Evolutionary conservation across 2,113 vertebrate genomes (phyloP), one percentile per base, ranked within the genome.

Genomic region (Albula glossodonta): DNA sequence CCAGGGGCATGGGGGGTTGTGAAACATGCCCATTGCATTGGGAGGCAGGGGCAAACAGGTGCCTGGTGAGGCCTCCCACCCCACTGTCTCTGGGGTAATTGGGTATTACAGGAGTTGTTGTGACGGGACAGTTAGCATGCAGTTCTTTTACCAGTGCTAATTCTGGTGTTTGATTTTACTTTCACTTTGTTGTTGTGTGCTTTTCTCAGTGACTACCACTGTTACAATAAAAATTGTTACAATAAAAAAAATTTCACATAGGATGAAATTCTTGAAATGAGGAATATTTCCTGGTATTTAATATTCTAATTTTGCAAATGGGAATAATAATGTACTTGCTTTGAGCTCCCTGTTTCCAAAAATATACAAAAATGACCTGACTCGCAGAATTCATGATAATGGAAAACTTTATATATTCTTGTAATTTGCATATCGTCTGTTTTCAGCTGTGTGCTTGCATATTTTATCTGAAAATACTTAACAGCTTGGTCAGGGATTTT

Each of bases 1-100:
- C 49, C 52, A n/a, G 88, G 88, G 83, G 87, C 80, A 0, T 50
- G 91, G 94, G 96, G 89, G 93, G 87, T 94, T 94, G 96, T 95
- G 91, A 89, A 93, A 95, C 92, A 94, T 89, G 80, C 89, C 94
- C 92, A 87, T 91, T 87, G 88, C 93, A 93, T 84, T 89, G 83
- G 90, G 5, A 88, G 89, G 91, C 80, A 87, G 80, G 66, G 50
- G 85, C 79, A 82, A 89, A 90, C 96, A 97, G 96, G 95, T 97
- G 94, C 88, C 89, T 91, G 78, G 85, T 92, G 90, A 19, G 89
- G 92, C 88, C 89, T 86, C 87, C 87, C 86, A 85, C 41, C 81
- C 51, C 70, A 8, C 57, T 51, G 31, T 53, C 63, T 53, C 63
- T 78, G 51, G 77, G 17, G 79, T 51, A 80, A 7, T 80, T 11